phyloP scores from a whole-genome alignment of 2,888 invertebrate genomes.

The Troides aeacus region DNA sequence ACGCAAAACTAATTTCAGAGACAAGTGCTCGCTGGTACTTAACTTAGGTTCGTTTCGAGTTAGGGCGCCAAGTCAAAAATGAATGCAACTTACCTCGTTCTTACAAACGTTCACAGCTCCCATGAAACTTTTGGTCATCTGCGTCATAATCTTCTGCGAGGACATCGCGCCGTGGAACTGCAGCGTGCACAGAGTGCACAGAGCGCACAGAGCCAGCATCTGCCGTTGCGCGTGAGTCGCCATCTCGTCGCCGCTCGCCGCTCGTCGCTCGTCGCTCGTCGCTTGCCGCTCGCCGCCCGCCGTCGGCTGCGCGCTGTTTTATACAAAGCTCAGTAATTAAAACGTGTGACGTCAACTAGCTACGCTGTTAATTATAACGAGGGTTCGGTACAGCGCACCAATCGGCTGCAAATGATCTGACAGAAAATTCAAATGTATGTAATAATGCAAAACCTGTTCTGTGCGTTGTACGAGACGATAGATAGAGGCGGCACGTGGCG shows the following conservation, averaged over 20 bases:
- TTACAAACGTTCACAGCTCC: slow-evolving; percentile 56
- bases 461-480: too few species aligned
- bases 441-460: too few species aligned
- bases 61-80: too few species aligned
- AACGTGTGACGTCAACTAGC: neutral
- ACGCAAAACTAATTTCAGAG: too few species aligned
- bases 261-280: too few species aligned
- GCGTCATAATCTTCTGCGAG: slow-evolving; percentile 59
- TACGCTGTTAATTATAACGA: too few species aligned
- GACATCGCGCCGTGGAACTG: slow-evolving; percentile 32
- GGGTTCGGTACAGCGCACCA: neutral
- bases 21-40: too few species aligned
- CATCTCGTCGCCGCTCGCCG: slow-evolving; percentile 39
- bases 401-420: too few species aligned
- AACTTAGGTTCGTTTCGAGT: too few species aligned
- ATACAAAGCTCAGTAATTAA: slow-evolving; percentile 18
- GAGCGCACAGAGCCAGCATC: slow-evolving; percentile 31
- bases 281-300: too few species aligned
- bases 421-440: too few species aligned
- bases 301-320: neutral
- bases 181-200: slow-evolving; percentile 29
- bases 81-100: slow-evolving; percentile 49
- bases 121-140: slow-evolving; percentile 53
- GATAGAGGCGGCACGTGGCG: too few species aligned
- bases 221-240: slow-evolving; percentile 44